These are phyloP conservation scores for Anser cygnoides DNA, from an alignment of 2,113 vertebrate species.

Conservation along the genomic window DNA sequence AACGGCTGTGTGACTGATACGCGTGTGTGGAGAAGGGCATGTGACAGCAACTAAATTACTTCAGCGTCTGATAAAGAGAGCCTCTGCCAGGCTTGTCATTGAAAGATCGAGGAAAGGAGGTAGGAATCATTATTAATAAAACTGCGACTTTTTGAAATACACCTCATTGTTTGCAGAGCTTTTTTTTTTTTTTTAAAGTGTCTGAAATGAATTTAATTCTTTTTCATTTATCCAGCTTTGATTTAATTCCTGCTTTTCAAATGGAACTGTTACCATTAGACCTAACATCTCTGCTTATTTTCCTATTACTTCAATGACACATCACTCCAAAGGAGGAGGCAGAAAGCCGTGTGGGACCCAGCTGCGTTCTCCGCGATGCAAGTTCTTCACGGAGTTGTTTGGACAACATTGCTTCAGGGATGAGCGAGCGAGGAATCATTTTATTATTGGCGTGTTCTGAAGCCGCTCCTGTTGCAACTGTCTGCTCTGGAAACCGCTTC, in stretches of 20 bases:
- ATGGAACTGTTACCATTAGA: conserved; percentile 33
- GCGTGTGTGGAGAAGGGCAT: conserved; percentile 75
- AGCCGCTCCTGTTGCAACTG: neutral
- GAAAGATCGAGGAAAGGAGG: conserved; percentile 62
- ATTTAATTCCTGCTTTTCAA: conserved; percentile 46
- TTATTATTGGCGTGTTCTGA: neutral
- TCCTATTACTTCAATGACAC: neutral
- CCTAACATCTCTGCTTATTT: conserved; percentile 29
- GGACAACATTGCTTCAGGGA: neutral
- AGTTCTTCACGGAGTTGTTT: neutral
- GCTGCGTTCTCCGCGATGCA: accelerated
- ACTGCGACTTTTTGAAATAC: conserved; percentile 65
- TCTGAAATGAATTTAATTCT: conserved; percentile 71
- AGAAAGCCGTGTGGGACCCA: neutral
- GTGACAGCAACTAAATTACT: conserved; percentile 78
- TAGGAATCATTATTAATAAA: conserved; percentile 76
- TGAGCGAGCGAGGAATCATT: neutral
- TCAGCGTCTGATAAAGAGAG: conserved; percentile 73
- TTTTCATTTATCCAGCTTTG: conserved; percentile 46
- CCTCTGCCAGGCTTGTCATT: conserved; percentile 73
- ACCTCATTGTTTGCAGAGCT: conserved; percentile 67
- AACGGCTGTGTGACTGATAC: conserved; percentile 75
- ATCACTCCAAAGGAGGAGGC: neutral
- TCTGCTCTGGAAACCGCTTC: neutral
- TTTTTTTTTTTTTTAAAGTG: conserved; percentile 64